A percentile compares a stretch with the other conserved stretches of the same genome.
phyloP scores from a whole-genome alignment of 1,140 invertebrate species.

The Campodea augens region DNA sequence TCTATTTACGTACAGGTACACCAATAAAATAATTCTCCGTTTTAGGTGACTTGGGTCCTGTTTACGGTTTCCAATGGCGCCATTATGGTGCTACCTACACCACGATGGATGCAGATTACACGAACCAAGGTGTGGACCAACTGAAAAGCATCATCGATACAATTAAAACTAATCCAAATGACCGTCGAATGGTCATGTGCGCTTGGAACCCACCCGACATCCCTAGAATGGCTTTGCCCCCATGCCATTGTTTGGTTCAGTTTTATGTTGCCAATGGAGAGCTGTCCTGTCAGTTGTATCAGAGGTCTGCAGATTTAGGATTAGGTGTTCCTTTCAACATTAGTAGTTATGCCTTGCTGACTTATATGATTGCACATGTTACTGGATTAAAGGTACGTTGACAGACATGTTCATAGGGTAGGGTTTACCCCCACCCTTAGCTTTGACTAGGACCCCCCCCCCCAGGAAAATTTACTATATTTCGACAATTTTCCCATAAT shows the following conservation, averaged over 20 bases:
- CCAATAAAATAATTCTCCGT: slow-evolving; percentile 5
- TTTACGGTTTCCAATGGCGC: slow-evolving; percentile 99
- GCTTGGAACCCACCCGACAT: slow-evolving; percentile 91
- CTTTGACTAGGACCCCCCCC: no score
- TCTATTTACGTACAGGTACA: no score
- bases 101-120: slow-evolving; percentile 67
- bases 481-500: no score
- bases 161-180: slow-evolving; percentile 65
- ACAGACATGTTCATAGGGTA: no score
- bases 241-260: slow-evolving; percentile 87
- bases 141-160: slow-evolving; percentile 60
- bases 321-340: slow-evolving; percentile 98
- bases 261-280: slow-evolving; percentile 78
- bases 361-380: slow-evolving; percentile 90
- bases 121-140: slow-evolving; percentile 79
- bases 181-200: slow-evolving; percentile 78
- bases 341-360: slow-evolving; percentile 87
- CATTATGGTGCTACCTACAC: slow-evolving; percentile 90
- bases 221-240: slow-evolving; percentile 84
- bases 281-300: slow-evolving; percentile 83
- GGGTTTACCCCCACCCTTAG: no score
- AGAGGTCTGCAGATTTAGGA: slow-evolving; percentile 94
- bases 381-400: slow-evolving; percentile 63
- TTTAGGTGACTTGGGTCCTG: slow-evolving; percentile 81
- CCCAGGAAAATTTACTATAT: no score